These are phyloP conservation scores for Adelosebastes latens DNA, from an alignment of 2,797 vertebrate species.

Conservation along the genomic window DNA sequence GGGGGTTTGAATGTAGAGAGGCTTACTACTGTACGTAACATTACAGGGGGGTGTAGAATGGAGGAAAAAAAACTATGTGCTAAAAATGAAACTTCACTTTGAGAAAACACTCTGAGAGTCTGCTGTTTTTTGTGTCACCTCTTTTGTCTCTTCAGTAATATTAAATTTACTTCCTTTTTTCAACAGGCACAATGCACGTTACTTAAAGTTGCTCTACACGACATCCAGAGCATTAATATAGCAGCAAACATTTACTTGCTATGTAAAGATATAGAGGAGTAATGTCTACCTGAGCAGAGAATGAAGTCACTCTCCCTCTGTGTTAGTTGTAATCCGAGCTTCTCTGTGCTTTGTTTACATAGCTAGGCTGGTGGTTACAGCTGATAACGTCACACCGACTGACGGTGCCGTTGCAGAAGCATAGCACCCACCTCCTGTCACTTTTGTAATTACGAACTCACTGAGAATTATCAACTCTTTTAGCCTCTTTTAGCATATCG, in stretches of 20 bases:
- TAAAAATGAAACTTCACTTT: constrained; percentile 84
- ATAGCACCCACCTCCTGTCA: no score
- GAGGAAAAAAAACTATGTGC: constrained; percentile 82
- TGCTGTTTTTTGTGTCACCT: constrained; percentile 44
- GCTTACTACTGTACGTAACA: constrained; percentile 78
- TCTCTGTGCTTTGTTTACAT: no score
- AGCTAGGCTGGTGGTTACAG: no score
- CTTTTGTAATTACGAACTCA: neutral
- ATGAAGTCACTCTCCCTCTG: neutral
- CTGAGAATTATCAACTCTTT: neutral
- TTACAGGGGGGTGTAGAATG: constrained; percentile 80
- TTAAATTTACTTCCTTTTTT: neutral
- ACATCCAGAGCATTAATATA: neutral
- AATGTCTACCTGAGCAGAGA: neutral
- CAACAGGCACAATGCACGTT: neutral
- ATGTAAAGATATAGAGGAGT: neutral
- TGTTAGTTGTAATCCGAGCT: no score
- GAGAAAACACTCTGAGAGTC: constrained; percentile 75
- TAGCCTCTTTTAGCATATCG: neutral
- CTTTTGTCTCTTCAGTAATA: neutral
- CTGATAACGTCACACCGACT: rapidly evolving
- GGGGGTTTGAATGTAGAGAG: constrained; percentile 84
- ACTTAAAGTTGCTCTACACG: neutral
- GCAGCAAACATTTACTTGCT: neutral
- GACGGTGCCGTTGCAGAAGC: no score